phyloP scores from a whole-genome alignment of 35 echinoderm and acorn worm genomes.

The Amphiura filiformis region DNA sequence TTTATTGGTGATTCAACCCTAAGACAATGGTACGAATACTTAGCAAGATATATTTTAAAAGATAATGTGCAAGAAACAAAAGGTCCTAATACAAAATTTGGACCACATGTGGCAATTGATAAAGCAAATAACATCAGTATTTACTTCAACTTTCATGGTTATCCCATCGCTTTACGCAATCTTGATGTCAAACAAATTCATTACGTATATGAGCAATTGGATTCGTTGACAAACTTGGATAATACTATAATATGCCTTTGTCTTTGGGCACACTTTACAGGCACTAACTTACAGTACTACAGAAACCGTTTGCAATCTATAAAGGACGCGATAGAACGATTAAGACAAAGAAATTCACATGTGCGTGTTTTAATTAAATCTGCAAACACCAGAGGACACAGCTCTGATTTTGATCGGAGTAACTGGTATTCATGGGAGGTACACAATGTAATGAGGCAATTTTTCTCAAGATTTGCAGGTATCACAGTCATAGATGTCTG shows the following conservation, averaged over 20 bases:
- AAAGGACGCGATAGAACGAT: conserved; percentile 13
- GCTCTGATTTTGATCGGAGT: neutral
- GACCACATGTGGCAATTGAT: conserved; percentile 32
- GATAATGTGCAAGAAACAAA: neutral
- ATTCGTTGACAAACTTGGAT: neutral
- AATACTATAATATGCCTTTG: conserved; percentile 27
- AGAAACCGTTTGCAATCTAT: conserved; percentile 1
- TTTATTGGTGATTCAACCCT: conserved; percentile 62
- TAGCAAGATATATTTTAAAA: conserved; percentile 3
- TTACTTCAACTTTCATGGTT: conserved; percentile 48
- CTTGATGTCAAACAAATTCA: conserved; percentile 31
- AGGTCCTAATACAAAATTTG: conserved; percentile 2
- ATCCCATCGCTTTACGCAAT: conserved; percentile 50
- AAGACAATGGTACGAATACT: conserved; percentile 49
- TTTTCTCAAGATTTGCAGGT: neutral
- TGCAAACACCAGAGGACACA: conserved; percentile 30
- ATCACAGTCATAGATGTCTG: conserved; percentile 47
- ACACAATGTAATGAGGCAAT: conserved; percentile 9
- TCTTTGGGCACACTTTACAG: conserved; percentile 48
- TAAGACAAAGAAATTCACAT: conserved; percentile 11
- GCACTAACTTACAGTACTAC: conserved; percentile 26
- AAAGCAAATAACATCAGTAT: conserved; percentile 28
- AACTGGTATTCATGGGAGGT: conserved; percentile 27
- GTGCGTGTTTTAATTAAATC: conserved; percentile 34
- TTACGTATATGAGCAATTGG: conserved; percentile 35